phyloP scores from a whole-genome alignment of 2,797 vertebrate genomes.

The Catamblyrhynchus diadema region DNA sequence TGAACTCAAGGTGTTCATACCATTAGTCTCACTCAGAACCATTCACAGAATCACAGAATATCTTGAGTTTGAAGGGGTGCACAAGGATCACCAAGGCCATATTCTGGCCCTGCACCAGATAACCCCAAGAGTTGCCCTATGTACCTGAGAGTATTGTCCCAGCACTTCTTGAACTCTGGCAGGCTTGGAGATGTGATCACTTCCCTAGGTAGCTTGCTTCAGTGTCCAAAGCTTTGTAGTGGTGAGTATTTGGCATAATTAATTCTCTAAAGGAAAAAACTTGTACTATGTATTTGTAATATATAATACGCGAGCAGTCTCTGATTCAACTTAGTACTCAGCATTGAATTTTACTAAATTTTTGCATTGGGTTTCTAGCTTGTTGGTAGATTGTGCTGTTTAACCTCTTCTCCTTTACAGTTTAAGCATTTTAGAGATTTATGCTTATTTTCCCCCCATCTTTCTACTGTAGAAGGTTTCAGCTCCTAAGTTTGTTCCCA shows the following conservation, averaged over 20 bases:
- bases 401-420: not conserved
- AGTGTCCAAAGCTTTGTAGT: not conserved
- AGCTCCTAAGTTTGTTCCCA: not conserved
- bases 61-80: not conserved
- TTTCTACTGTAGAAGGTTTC: not conserved
- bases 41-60: not conserved
- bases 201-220: not conserved
- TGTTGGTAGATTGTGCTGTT: not conserved
- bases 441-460: fast-evolving
- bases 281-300: not conserved
- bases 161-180: not conserved
- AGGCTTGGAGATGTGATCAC: not conserved
- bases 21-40: not conserved
- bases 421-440: not conserved
- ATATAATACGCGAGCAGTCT: not conserved
- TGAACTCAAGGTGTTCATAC: not conserved
- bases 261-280: not conserved
- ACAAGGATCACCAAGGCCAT: not conserved
- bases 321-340: not conserved
- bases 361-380: not conserved
- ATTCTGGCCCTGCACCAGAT: not conserved
- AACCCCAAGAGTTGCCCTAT: not conserved
- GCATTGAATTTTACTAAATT: not conserved
- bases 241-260: not conserved
- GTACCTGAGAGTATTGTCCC: not conserved